phyloP scores from a whole-genome alignment of 2,888 invertebrate genomes.

The Tachina grossa region DNA sequence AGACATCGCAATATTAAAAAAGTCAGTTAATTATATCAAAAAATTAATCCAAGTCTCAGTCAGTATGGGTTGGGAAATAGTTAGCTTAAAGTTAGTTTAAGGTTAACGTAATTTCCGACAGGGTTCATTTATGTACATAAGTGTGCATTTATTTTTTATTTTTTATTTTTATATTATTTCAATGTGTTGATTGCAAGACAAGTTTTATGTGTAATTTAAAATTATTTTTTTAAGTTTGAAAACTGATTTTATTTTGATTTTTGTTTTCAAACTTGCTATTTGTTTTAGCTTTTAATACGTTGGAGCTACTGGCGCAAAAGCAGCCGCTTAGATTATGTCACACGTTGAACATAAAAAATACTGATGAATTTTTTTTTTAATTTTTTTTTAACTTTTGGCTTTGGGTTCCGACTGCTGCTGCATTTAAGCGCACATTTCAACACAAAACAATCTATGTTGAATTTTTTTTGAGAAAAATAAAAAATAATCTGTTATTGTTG shows the following conservation, averaged over 20 bases:
- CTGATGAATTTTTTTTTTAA: constrained; percentile 34
- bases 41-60: too few species aligned
- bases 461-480: constrained; percentile 42
- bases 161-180: constrained; percentile 14
- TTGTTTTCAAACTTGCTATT: constrained; percentile 23
- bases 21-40: too few species aligned
- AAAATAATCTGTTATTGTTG: constrained; percentile 47
- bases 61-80: too few species aligned
- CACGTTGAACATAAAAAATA: constrained; percentile 29
- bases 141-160: neutral
- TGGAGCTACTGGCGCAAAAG: constrained; percentile 17
- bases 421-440: constrained; percentile 47
- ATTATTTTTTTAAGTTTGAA: constrained; percentile 32
- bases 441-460: constrained; percentile 57
- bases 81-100: too few species aligned
- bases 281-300: constrained; percentile 6
- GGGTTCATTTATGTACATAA: too few species aligned
- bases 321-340: constrained; percentile 57
- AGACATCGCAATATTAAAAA: too few species aligned
- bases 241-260: constrained; percentile 59
- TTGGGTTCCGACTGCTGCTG: constrained; percentile 32
- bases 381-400: constrained; percentile 16
- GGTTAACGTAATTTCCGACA: too few species aligned
- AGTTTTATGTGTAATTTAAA: constrained; percentile 61
- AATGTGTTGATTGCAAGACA: constrained; percentile 67